Evolutionary conservation across 2,113 vertebrate species (phyloP).

Genomic region (Poecile atricapillus): DNA sequence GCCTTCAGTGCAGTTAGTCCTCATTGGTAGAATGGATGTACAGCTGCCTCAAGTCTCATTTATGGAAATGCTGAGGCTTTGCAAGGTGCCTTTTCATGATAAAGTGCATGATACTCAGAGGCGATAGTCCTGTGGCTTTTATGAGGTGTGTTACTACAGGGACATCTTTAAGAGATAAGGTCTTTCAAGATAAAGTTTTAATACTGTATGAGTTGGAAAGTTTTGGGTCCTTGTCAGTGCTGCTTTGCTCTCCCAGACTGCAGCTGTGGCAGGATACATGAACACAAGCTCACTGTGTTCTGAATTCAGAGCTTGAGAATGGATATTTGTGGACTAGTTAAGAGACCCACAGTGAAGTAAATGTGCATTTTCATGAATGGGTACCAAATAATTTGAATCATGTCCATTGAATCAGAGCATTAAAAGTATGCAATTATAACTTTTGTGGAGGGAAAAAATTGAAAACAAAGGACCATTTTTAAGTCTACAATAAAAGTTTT

Average conservation of each 20-base stretch:
- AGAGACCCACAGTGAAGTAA: not conserved
- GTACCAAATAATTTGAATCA: not conserved
- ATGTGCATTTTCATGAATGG: not conserved
- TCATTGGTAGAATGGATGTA: not conserved
- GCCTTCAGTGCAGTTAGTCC: not conserved
- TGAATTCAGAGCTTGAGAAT: not conserved
- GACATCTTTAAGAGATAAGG: not conserved
- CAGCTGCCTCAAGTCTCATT: not conserved
- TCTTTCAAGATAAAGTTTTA: not conserved
- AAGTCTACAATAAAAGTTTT: not conserved
- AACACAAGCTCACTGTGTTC: not conserved
- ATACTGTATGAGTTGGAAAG: not conserved
- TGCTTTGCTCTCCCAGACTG: not conserved
- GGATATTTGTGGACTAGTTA: not conserved
- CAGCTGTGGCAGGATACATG: not conserved
- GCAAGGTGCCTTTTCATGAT: not conserved
- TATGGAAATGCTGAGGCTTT: not conserved
- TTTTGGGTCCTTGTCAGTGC: not conserved
- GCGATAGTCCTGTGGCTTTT: not conserved
- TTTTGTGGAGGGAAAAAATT: accelerated
- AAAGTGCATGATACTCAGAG: not conserved
- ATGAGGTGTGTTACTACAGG: not conserved
- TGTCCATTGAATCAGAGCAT: not conserved
- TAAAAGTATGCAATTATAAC: not conserved
- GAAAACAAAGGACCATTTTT: not conserved